Evolutionary conservation across 2,888 invertebrate genomes (phyloP).

Genomic region (Agapostemon virescens): DNA sequence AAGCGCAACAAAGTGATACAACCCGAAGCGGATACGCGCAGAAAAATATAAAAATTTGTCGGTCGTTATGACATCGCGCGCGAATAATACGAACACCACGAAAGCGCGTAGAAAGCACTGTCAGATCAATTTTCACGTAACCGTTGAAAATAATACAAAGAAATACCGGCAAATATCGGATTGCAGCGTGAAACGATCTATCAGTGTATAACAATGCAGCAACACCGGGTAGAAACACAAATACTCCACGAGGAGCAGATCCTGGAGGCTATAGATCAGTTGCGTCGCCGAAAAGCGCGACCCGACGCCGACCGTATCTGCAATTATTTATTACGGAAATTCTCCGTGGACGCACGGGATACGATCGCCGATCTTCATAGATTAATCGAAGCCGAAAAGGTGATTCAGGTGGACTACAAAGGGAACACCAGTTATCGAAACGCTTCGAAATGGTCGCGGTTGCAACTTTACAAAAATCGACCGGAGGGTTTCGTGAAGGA

Average conservation of each 20-base stretch:
- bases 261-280: conserved; percentile 91
- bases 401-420: conserved; percentile 92
- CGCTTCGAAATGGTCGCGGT: conserved; percentile 86
- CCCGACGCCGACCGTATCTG: conserved; percentile 92
- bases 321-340: conserved; percentile 89
- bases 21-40: conserved; percentile 21
- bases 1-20: conserved; percentile 27
- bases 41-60: conserved; percentile 33
- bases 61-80: conserved; percentile 53
- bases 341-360: conserved; percentile 86
- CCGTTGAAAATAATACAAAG: neutral
- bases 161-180: conserved; percentile 17
- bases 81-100: conserved; percentile 30
- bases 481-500: conserved; percentile 82
- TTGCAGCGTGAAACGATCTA: conserved; percentile 15
- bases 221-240: conserved; percentile 81
- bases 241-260: conserved; percentile 88
- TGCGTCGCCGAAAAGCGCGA: conserved; percentile 91
- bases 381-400: conserved; percentile 88
- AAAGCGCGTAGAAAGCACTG: conserved; percentile 34
- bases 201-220: conserved; percentile 69
- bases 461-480: conserved; percentile 78
- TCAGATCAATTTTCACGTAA: conserved; percentile 11
- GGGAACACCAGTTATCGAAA: conserved; percentile 92
- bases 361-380: conserved; percentile 88